phyloP scores from a whole-genome alignment of 2,113 vertebrate genomes.

The Gasterosteus nipponicus region DNA sequence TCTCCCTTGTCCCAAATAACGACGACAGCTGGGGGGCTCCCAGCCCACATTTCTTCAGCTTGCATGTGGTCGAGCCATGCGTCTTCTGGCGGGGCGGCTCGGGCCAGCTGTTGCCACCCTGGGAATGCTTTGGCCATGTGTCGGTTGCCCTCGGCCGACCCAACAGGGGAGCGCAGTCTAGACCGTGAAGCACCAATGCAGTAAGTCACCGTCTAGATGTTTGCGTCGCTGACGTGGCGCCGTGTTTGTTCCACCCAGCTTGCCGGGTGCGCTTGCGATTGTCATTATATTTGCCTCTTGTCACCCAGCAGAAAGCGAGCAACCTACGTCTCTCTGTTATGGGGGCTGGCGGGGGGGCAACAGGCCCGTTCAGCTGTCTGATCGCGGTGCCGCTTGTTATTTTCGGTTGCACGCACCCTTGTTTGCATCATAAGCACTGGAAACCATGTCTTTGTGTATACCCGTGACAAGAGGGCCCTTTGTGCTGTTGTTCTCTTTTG shows the following conservation, averaged over 20 bases:
- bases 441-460: slow-evolving; percentile 46
- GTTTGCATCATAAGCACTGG: slow-evolving; percentile 65
- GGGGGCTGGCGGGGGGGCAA: slow-evolving; percentile 2
- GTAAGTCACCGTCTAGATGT: slow-evolving; percentile 42
- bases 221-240: neutral
- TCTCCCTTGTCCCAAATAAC: slow-evolving; percentile 35
- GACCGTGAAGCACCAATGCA: slow-evolving; percentile 38
- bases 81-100: slow-evolving; percentile 22
- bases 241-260: slow-evolving; percentile 11
- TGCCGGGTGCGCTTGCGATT: neutral
- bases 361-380: slow-evolving; percentile 44
- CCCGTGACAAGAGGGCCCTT: slow-evolving; percentile 55
- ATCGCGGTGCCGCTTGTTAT: slow-evolving; percentile 48
- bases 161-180: slow-evolving; percentile 46
- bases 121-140: slow-evolving; percentile 47
- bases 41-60: slow-evolving; percentile 20
- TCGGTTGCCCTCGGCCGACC: slow-evolving; percentile 56
- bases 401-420: slow-evolving; percentile 43
- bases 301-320: slow-evolving; percentile 38
- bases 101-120: slow-evolving; percentile 52
- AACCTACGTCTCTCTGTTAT: slow-evolving; percentile 18
- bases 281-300: slow-evolving; percentile 41
- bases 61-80: slow-evolving; percentile 40
- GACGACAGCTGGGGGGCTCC: slow-evolving; percentile 62
- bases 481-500: slow-evolving; percentile 43